Evolutionary conservation across 2,888 invertebrate species (phyloP), one percentile per base, ranked within the genome.

Genomic region (Eristalis tenax): DNA sequence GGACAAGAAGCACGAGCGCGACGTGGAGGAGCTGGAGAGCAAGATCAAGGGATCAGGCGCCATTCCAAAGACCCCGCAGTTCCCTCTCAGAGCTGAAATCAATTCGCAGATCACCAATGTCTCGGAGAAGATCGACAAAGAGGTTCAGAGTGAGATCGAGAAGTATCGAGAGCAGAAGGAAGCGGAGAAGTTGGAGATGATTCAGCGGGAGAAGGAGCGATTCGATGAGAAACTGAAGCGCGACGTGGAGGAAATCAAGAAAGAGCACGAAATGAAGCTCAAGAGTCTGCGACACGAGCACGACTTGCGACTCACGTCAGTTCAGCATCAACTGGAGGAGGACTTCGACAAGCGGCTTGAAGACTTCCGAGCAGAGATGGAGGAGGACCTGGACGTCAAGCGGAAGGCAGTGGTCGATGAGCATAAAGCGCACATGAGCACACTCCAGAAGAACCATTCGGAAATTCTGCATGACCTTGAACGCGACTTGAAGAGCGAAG

Each of bases 321-420:
- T 94, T 26, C 93, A 94, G 74, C 91, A 92, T 1, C 94, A 94
- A 83, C 90, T 94, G n/a, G 94, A 94, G 70, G 93, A 93, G 70
- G 92, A 93, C 0, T 93, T 93, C 61, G 91, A 92, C 0, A 92
- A 93, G 68, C 91, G 94, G 26, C 83, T 94, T 35, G 93, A 94
- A 35, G 91, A 91, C 11, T 91, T 91, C 38, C 91, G 92, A 32
- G 73, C 61, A 2, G 91, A 92, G 64, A 74, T 93, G 74, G 91
- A 91, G 90, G 91, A 93, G 90, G 92, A 94, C 91, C 91, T 94
- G 89, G 93, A 94, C 89, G 91, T 93, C 35, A 94, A 94, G 89
- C 90, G 95, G 57, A 94, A 93, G 11, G 93, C 94, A 74, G 91
- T 95, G 10, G 94, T 95, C 28, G 94, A 92, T 81, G 94, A 95